Evolutionary conservation across 53 echinoderm and acorn worm species (phyloP), one percentile per base, ranked within the genome.

Genomic region (Temnopleurus reevesii): DNA sequence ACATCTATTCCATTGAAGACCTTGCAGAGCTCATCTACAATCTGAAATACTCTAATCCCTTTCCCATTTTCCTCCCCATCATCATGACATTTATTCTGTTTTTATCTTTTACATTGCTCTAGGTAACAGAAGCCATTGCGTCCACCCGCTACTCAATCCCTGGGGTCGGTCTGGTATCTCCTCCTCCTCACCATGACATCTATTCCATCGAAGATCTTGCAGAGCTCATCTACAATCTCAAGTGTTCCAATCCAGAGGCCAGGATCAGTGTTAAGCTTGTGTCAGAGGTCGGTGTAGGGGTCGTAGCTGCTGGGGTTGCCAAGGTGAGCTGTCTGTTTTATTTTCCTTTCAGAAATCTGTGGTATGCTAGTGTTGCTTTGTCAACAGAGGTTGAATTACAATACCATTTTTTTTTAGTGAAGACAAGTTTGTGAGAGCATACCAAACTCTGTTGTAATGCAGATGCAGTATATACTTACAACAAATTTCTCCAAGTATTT

Each of bases 141-240:
- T 66, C 89, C 76, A 97, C 97, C 12, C 91, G 97, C 23, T 89
- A 93, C 71, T 98, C 99, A 33, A 94, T 98, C 77, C 96, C 99
- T 0, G 96, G 99, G 80, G 99, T 98, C 44, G 99, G 99, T 53
- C 90, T 98, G 29, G 94, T 98, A 12, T 98, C 99, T 23, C 99
- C 99, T 13, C 99, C 99, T 27, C 99, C 99, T 53, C 99, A 98
- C 57, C 99, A 98, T 76, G 99, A 98, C 86, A 98, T 98, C 88
- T 98, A 98, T 91, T 98, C 99, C 89, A 98, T 98, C 57, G 99
- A 98, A 83, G 99, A 98, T 31, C 83, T 98, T 38, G 99, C 99
- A 0, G 96, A 98, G 92, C 83, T 98, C 59, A 93, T 98, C 91
- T 98, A 98, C 85, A 96, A 98, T 83, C 86, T 98, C 64, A 98